Evolutionary conservation across 2,797 vertebrate species (phyloP).

Genomic region (Darevskia nairensis): DNA sequence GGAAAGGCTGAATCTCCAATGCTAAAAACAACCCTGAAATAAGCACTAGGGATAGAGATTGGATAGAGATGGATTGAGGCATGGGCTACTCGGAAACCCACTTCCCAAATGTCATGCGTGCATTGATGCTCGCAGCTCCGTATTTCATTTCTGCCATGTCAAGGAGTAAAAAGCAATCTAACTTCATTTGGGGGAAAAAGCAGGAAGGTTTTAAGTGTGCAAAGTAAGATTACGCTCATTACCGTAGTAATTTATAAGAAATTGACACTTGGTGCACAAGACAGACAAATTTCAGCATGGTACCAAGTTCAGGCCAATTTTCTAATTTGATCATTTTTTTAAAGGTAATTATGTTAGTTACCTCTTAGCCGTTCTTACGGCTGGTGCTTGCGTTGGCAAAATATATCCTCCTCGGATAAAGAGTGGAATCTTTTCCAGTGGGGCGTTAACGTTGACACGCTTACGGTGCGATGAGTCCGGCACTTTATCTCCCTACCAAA

Average conservation of each 20-base stretch:
- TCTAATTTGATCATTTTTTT: neutral
- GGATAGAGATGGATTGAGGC: neutral
- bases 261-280: neutral
- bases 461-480: constrained; percentile 51
- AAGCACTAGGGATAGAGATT: neutral
- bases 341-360: constrained; percentile 35
- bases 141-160: neutral
- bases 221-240: neutral
- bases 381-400: constrained; percentile 60
- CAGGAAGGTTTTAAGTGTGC: neutral
- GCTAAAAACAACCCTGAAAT: neutral
- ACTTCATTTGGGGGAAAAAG: neutral
- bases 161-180: neutral
- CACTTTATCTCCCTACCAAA: constrained; percentile 37
- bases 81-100: neutral
- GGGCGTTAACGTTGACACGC: constrained; percentile 48
- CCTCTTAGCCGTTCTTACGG: constrained; percentile 60
- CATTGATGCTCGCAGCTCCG: neutral
- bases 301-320: neutral
- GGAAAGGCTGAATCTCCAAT: neutral
- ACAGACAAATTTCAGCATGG: neutral
- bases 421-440: constrained; percentile 59
- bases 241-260: neutral
- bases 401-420: constrained; percentile 66
- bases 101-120: neutral